Evolutionary conservation across 2,888 invertebrate species (phyloP), one percentile per base, ranked within the genome.

Genomic region (Lagria hirta): DNA sequence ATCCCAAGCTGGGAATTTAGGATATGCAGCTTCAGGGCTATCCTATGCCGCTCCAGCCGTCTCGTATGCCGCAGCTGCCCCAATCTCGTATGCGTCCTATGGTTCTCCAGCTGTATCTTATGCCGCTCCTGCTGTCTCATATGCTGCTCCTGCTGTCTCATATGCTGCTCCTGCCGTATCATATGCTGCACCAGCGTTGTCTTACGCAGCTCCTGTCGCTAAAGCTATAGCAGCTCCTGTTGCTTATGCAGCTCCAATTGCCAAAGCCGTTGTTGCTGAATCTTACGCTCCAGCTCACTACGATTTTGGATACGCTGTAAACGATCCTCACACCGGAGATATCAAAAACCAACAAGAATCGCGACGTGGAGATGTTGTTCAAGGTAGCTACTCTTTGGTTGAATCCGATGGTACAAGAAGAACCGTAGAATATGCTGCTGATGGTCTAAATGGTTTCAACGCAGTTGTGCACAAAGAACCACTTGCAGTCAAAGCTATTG

Each of bases 351-450:
- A 77, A 49, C 72, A 73, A 48, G 76, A 77, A 63, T 44, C 66
- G 2, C 73, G 76, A 43, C 70, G 73, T 53, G 76, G 74, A 33
- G 75, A 77, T 56, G 65, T 62, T 40, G 76, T 76, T 16, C 71
- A 73, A 36, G 76, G 76, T 3, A 64, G 68, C 51, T 77, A 76
- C 52, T 72, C 74, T 42, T 57, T 76, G 1, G 66, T 76, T 51
- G 76, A 77, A 44, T 58, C 76, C 12, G 76, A 77, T 62, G 76
- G 76, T 11, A 69, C 70, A 52, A 68, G 67, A 29, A 71, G 77
- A 44, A 66, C 70, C 16, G 77, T 77, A n/a, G 71, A 74, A 10
- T 77, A 77, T 60, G 69, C 70, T 38, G 73, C 76, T 10, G 76
- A 76, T 56, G 66, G 69, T 12, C 72, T 73, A 51, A 72, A 64